These are phyloP conservation scores for Symphodus melops DNA, from an alignment of 2,113 vertebrate species.

Conservation along the genomic window DNA sequence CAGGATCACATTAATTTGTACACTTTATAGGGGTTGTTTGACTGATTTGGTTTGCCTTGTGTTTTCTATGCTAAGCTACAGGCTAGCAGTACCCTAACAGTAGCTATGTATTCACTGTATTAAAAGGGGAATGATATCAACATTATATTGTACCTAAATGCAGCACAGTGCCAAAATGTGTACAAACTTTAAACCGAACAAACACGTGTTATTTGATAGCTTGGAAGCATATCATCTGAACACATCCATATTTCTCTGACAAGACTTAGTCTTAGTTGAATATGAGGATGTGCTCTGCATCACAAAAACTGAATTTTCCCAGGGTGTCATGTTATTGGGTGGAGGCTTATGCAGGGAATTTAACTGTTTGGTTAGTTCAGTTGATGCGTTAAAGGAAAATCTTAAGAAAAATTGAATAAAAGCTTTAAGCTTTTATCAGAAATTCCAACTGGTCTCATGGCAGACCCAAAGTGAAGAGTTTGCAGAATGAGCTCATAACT, in stretches of 20 bases:
- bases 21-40: too few relatives aligned
- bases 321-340: not conserved
- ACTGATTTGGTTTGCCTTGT: too few relatives aligned
- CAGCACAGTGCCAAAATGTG: not conserved
- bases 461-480: not conserved
- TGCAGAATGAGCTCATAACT: slow-evolving; percentile 2
- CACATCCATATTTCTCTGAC: not conserved
- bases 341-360: not conserved
- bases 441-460: not conserved
- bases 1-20: too few relatives aligned
- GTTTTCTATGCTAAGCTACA: not conserved
- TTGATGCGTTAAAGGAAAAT: not conserved
- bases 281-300: not conserved
- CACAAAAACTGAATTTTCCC: not conserved
- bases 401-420: not conserved
- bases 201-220: not conserved
- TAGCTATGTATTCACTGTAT: not conserved
- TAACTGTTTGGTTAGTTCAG: not conserved
- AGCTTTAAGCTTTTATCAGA: slow-evolving; percentile 16
- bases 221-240: not conserved
- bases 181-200: not conserved
- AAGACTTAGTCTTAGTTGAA: not conserved
- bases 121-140: not conserved
- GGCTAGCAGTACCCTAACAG: not conserved
- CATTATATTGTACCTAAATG: too few relatives aligned